A percentile compares a stretch with the other conserved stretches of the same genome.
These are phyloP conservation scores for Gorilla gorilla DNA, from an alignment of 2,113 vertebrate species.

Conservation along the genomic window DNA sequence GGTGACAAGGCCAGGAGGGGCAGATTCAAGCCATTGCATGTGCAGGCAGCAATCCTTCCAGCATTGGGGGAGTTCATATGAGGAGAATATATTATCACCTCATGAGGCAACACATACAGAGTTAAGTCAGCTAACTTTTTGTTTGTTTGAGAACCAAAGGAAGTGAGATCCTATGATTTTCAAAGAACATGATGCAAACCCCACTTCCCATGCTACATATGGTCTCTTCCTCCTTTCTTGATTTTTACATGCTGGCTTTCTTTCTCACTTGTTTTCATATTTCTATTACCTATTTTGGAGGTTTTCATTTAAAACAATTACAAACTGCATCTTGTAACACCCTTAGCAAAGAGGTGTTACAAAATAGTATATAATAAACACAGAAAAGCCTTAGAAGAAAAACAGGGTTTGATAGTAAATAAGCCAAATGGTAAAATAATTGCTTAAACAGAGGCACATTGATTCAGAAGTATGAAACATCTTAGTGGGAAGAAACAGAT, in stretches of 20 bases:
- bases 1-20: not conserved
- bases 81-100: not conserved
- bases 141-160: not conserved
- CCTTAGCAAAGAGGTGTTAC: not conserved
- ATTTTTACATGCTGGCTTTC: not conserved
- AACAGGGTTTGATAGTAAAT: not conserved
- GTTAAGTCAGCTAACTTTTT: not conserved
- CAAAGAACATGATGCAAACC: not conserved
- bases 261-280: not conserved
- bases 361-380: not conserved
- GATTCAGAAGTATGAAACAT: not conserved
- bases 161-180: not conserved
- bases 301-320: not conserved
- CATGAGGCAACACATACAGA: not conserved
- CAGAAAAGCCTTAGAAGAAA: not conserved
- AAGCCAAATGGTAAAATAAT: not conserved
- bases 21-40: not conserved
- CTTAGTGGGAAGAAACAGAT: not conserved
- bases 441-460: not conserved
- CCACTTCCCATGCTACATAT: not conserved
- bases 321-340: not conserved
- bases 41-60: not conserved
- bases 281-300: not conserved
- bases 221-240: not conserved
- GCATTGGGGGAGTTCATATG: accelerated